Base-by-base conservation (phyloP, 1,140 invertebrate species). In the Phymorhynchus buccinoides region DNA sequence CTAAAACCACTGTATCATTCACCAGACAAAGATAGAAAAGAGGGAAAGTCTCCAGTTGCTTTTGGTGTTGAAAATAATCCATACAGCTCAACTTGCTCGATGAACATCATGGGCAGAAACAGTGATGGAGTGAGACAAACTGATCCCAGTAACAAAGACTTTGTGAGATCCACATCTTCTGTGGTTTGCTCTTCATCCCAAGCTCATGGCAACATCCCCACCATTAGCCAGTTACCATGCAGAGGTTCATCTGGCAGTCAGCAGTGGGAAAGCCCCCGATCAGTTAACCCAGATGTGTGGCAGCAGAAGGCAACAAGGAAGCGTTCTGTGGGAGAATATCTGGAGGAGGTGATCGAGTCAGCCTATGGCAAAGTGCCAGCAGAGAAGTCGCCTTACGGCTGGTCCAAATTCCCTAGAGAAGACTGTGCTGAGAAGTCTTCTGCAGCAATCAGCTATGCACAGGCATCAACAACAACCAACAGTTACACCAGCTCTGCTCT, bases 341-440 rank as follows among this genome's bases (percentile, higher is more conserved):
- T 79, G 77, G 77, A 81, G 30, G 35, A 78, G 78, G 41, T 41
- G 86, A 79, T 62, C 39, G 75, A 41, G 48, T 77, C 39, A 81
- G 42, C 62, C 14, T 80, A 30, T 56, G 66, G 27, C 3, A 41
- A 79, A 27, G 56, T 12, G 56, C 22, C 56, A 6, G 0, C 56
- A 22, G 56, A 62, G 22, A 27, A 3, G 0, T 4, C 4, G 56
- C 56, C 56, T 27, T 22, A 27, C 22, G 12, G 14, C 7, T 62
- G 56, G 56, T 62, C 56, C n/a, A 27, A 62, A 27, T 16, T 27
- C 6, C 56, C 56, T 4, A 14, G 56, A 62, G 56, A 62, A 2
- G 22, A 62, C 56, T 22, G n/a, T 62, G 18, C 56, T 62, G 56
- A 27, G 18, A 62, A 27, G 22, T 62, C 12, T 27, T 62, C 56